Percentiles rank a stretch among this genome's conserved stretches.
Evolutionary conservation across 1,140 invertebrate species (phyloP).

Genomic region (Melipona quadrifasciata): DNA sequence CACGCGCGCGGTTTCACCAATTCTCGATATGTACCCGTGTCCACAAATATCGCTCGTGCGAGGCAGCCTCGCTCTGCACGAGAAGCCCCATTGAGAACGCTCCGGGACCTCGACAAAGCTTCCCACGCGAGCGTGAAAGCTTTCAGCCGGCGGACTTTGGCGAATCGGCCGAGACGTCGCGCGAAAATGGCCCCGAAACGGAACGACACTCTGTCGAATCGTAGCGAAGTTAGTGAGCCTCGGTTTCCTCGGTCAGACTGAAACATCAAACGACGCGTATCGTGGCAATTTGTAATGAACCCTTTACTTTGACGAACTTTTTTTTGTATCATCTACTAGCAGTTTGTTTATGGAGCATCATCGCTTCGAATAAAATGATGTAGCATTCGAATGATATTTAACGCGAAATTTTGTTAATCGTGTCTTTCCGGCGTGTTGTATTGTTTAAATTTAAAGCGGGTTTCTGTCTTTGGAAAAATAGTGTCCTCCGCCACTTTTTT

Average conservation of each 20-base stretch:
- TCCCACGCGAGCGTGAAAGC: constrained; percentile 2
- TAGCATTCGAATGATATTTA: too few species aligned
- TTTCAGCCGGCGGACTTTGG: constrained; percentile 19
- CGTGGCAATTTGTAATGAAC: background rate
- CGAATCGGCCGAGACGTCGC: constrained; percentile 31
- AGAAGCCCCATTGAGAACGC: background rate
- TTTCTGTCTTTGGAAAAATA: too few species aligned
- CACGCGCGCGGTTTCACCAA: background rate
- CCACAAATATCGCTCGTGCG: background rate
- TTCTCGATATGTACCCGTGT: background rate
- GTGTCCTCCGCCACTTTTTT: too few species aligned
- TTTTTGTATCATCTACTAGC: too few species aligned
- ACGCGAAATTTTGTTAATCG: too few species aligned
- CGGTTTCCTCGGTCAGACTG: background rate
- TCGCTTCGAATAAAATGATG: too few species aligned
- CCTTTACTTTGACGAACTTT: too few species aligned
- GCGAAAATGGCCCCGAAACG: background rate
- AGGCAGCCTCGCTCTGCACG: background rate
- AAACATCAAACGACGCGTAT: background rate
- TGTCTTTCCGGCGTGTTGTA: too few species aligned
- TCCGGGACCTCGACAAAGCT: background rate
- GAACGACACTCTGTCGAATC: background rate
- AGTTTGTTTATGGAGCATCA: too few species aligned
- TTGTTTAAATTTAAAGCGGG: too few species aligned
- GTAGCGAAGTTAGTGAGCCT: background rate